phyloP scores from a whole-genome alignment of 2,888 invertebrate genomes.

The Nemurella pictetii region DNA sequence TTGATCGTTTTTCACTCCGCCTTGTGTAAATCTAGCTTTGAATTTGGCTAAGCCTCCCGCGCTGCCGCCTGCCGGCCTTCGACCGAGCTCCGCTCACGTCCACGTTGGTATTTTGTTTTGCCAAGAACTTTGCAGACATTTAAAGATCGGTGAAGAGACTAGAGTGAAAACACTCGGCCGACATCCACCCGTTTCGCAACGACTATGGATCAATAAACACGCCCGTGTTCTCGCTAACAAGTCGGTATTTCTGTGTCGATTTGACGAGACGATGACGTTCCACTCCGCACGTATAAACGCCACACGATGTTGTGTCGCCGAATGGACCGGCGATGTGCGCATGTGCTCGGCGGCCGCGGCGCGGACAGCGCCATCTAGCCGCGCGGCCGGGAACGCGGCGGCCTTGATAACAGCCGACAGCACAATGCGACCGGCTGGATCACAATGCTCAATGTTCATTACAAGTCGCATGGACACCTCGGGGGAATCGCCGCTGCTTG shows the following conservation, averaged over 20 bases:
- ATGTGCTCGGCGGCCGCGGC: conserved; percentile 16
- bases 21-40: conserved; percentile 6
- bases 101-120: conserved; percentile 29
- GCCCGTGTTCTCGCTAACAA: background rate
- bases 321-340: background rate
- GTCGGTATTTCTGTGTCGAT: background rate
- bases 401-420: conserved; percentile 9
- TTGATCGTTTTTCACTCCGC: conserved; percentile 8
- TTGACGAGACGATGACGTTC: background rate
- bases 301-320: background rate
- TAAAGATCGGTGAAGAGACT: background rate
- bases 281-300: background rate
- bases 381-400: background rate
- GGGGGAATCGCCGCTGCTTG: no score
- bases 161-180: conserved; percentile 4
- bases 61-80: conserved; percentile 43
- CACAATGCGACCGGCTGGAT: no score
- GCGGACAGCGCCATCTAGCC: conserved; percentile 20
- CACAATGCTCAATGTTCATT: no score
- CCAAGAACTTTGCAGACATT: conserved; percentile 4
- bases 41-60: conserved; percentile 25
- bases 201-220: conserved; percentile 21
- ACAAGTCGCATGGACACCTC: no score
- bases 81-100: conserved; percentile 41
- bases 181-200: background rate